Evolutionary conservation across 2,113 vertebrate species (phyloP).

Genomic region (Corythoichthys haematopterus): DNA sequence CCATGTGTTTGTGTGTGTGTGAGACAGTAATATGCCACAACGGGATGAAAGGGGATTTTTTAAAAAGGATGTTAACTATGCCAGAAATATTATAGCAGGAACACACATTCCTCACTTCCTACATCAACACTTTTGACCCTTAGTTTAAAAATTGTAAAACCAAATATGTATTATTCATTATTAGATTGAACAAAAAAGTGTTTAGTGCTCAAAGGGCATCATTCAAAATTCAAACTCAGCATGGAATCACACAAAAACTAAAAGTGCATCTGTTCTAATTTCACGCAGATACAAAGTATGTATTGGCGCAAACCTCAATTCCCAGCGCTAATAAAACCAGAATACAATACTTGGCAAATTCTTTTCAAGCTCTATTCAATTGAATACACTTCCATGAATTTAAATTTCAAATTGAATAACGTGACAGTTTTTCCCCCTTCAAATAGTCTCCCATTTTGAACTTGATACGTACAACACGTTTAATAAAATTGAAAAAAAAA

Average conservation of each 20-base stretch:
- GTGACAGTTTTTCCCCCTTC: no score
- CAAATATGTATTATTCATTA: neutral
- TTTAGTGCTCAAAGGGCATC: no score
- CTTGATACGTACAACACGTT: no score
- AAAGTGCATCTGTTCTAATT: neutral
- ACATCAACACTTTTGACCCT: slow-evolving; percentile 11
- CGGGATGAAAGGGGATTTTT: slow-evolving; percentile 20
- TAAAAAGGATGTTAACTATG: slow-evolving; percentile 38
- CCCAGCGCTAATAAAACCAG: neutral
- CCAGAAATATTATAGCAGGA: neutral
- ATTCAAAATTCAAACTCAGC: no score
- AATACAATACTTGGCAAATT: neutral
- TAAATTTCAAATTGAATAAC: no score
- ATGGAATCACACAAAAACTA: no score
- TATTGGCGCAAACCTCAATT: neutral
- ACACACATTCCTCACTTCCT: slow-evolving; percentile 33
- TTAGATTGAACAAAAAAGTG: neutral
- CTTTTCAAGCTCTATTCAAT: neutral
- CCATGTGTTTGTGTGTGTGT: neutral
- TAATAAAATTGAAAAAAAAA: no score
- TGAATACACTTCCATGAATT: no score
- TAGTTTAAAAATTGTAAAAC: slow-evolving; percentile 8
- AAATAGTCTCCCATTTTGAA: no score
- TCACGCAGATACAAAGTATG: no score
- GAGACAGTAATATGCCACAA: neutral